Base-by-base conservation (phyloP, 2,888 invertebrate species). In the Catocala fraxini region DNA sequence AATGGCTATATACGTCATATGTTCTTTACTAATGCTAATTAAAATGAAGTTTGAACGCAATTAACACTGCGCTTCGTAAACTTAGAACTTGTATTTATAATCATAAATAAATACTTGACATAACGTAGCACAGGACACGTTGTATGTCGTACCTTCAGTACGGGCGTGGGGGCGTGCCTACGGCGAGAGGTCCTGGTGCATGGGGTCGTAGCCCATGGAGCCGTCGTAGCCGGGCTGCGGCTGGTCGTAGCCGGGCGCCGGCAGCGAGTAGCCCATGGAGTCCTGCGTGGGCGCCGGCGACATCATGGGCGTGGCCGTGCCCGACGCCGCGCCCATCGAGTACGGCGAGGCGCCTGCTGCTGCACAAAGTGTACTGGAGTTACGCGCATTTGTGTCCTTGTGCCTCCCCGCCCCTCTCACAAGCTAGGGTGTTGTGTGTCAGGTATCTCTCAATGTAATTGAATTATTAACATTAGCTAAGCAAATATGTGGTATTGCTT, bases 271-370 rank as follows among this genome's bases (percentile, higher is more conserved):
- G 70, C 98, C 98, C 96, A 98, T 98, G 82, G 97, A 97, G 94
- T 98, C 98, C 95, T 98, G 98, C 65, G 97, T 96, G 67, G 97
- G 97, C 83, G 98, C 98, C 77, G 98, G 98, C 64, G 98, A 98
- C 98, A 98, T 98, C 97, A 98, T 98, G 61, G 98, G 98, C 79
- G 98, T 98, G 66, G 98, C 97, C 65, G 98, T 97, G 82, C 98
- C 98, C 82, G 97, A 97, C 76, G 98, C 97, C 75, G 97, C 97
- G 80, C 97, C 97, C 97, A 97, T 97, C 77, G 97, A 97, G 95
- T 97, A 97, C 78, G 97, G 97, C 74, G 97, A 97, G 78, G 97
- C 97, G 90, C 96, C 97, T 94, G 96, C 95, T 93, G 95, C 94
- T 91, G 90, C 60, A 63, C 70, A 62, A 57, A 64, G 55, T 52